Conservation (phyloP, 2,797 vertebrate genomes). For the Centroberyx gerrardi region DNA sequence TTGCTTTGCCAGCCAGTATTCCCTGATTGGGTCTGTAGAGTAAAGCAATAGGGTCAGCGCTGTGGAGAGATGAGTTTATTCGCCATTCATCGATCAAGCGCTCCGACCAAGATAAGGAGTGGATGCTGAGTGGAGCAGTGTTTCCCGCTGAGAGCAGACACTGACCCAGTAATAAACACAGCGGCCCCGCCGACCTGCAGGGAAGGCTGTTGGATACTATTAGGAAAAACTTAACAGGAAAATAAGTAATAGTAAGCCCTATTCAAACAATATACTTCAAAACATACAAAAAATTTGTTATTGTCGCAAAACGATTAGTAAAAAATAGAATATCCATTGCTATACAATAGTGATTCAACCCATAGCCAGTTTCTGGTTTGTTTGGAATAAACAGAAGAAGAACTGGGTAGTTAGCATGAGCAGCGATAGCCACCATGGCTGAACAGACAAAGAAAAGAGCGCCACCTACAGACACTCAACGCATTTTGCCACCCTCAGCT, state of each 20-base stretch:
- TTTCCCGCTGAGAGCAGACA: constrained; percentile 58
- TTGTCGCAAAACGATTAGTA: too few relatives aligned
- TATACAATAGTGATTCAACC: too few relatives aligned
- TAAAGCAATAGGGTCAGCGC: constrained; percentile 66
- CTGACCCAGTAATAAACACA: constrained; percentile 67
- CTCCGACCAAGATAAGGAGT: constrained; percentile 62
- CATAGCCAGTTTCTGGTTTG: too few relatives aligned
- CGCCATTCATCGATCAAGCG: constrained; percentile 80
- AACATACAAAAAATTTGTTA: too few relatives aligned
- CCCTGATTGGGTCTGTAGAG: constrained; percentile 73
- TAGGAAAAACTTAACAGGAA: background rate
- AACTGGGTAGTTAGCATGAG: too few relatives aligned
- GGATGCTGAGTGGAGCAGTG: constrained; percentile 66
- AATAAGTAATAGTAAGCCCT: background rate
- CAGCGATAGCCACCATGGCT: too few relatives aligned
- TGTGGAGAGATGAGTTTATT: constrained; percentile 80
- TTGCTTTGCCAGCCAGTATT: constrained; percentile 62
- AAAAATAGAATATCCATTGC: too few relatives aligned
- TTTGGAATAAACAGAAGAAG: too few relatives aligned
- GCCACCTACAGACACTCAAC: too few relatives aligned
- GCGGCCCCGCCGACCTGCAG: constrained; percentile 34
- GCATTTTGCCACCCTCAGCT: background rate
- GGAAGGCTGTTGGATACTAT: constrained; percentile 14
- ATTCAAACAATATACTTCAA: background rate
- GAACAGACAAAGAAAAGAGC: too few relatives aligned